These are phyloP conservation scores for Calliopsis andreniformis DNA, from an alignment of 1,140 invertebrate species.

Conservation along the genomic window DNA sequence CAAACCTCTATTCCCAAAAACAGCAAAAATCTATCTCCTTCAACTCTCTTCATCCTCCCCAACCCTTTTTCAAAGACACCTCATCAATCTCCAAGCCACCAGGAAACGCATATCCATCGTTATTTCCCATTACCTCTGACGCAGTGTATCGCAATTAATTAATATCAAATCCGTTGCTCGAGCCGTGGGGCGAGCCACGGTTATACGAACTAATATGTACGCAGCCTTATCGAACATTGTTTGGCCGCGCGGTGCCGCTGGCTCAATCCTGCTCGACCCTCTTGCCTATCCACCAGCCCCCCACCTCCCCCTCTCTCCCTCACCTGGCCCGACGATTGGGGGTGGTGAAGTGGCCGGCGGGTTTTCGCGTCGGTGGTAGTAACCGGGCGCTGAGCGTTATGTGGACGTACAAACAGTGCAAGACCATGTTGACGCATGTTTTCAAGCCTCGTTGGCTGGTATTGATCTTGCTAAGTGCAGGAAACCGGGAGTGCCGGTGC, in stretches of 20 bases:
- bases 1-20: too few relatives aligned
- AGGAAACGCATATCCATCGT: too few relatives aligned
- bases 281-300: conserved; percentile 35
- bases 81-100: too few relatives aligned
- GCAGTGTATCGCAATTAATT: conserved; percentile 58
- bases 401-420: conserved; percentile 81
- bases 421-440: conserved; percentile 83
- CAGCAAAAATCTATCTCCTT: too few relatives aligned
- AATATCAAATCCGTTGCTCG: conserved; percentile 66
- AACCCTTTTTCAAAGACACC: too few relatives aligned
- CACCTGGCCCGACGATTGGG: conserved; percentile 52
- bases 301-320: conserved; percentile 13
- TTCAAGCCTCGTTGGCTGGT: conserved; percentile 83
- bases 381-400: conserved; percentile 77
- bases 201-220: conserved; percentile 77
- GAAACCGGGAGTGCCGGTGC: conserved; percentile 75
- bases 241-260: conserved; percentile 69
- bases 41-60: too few relatives aligned
- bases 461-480: conserved; percentile 83
- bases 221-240: conserved; percentile 80
- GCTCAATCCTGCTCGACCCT: conserved; percentile 38
- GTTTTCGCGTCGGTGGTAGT: conserved; percentile 62
- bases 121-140: too few relatives aligned
- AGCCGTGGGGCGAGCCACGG: conserved; percentile 57
- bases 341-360: conserved; percentile 69